Evolutionary conservation across 2,888 invertebrate species (phyloP).

Genomic region (Exocentrus adspersus): DNA sequence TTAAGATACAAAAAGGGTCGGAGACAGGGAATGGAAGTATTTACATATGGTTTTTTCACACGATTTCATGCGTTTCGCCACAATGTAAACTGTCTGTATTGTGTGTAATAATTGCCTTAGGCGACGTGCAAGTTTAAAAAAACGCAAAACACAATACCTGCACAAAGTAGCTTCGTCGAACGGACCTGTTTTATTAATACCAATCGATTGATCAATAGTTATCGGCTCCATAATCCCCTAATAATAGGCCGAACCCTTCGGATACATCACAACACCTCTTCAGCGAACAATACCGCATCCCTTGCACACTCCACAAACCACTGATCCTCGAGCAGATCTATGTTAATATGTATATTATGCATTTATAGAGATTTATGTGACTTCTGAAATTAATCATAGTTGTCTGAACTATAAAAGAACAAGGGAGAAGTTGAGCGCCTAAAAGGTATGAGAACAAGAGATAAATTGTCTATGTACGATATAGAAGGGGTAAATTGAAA

Average conservation of each 20-base stretch:
- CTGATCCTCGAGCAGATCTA: conserved; percentile 57
- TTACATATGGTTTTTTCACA: too few relatives aligned
- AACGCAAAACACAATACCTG: too few relatives aligned
- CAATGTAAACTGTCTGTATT: too few relatives aligned
- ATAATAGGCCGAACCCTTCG: conserved; percentile 53
- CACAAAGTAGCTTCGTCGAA: too few relatives aligned
- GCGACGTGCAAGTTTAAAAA: too few relatives aligned
- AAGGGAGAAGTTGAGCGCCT: conserved; percentile 14
- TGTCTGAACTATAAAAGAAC: conserved; percentile 29
- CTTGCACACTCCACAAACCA: conserved; percentile 55
- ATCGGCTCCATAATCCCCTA: conserved; percentile 54
- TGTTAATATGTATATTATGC: conserved; percentile 59
- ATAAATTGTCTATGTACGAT: conserved; percentile 30
- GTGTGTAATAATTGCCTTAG: too few relatives aligned
- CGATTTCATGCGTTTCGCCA: too few relatives aligned
- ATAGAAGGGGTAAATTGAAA: conserved; percentile 37
- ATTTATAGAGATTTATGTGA: conserved; percentile 57
- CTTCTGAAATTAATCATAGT: conserved; percentile 51
- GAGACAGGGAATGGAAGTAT: too few relatives aligned
- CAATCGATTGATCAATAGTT: conserved; percentile 57
- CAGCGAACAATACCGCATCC: conserved; percentile 55
- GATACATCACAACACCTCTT: conserved; percentile 61
- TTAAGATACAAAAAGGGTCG: too few relatives aligned
- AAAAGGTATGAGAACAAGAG: conserved; percentile 36
- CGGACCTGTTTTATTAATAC: conserved; percentile 41